Conservation (phyloP, 2,797 vertebrate species). For the Onychomys torridus region DNA sequence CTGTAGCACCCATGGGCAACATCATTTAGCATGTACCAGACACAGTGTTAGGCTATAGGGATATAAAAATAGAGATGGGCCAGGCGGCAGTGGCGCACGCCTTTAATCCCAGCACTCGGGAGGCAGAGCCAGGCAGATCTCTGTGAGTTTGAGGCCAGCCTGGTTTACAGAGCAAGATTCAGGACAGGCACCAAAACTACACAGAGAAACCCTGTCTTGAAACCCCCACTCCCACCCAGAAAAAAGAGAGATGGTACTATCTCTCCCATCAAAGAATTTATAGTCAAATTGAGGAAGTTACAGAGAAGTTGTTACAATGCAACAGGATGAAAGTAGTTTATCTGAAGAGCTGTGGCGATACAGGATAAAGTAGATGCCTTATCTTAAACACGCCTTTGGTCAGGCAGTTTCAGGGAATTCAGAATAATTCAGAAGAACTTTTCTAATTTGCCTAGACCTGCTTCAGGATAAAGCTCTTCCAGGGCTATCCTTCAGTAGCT, state of each 20-base stretch:
- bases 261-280: constrained; percentile 13
- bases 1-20: neutral
- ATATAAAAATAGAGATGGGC: neutral
- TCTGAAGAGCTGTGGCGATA: neutral
- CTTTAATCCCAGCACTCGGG: too few species aligned
- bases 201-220: too few species aligned
- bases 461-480: constrained; percentile 52
- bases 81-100: too few species aligned
- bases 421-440: constrained; percentile 43
- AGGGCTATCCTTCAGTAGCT: constrained; percentile 32
- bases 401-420: constrained; percentile 40
- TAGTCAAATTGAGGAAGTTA: constrained; percentile 13
- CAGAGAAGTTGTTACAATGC: neutral
- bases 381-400: neutral
- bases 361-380: neutral
- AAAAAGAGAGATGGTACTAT: neutral
- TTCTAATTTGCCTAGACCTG: constrained; percentile 35
- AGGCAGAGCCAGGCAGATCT: too few species aligned
- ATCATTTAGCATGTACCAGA: neutral
- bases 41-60: neutral
- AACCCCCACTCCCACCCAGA: too few species aligned
- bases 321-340: neutral
- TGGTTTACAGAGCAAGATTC: too few species aligned
- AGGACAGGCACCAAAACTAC: too few species aligned
- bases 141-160: too few species aligned